These are phyloP conservation scores for Plecotus auritus DNA, from an alignment of 2,113 vertebrate species.

Conservation along the genomic window DNA sequence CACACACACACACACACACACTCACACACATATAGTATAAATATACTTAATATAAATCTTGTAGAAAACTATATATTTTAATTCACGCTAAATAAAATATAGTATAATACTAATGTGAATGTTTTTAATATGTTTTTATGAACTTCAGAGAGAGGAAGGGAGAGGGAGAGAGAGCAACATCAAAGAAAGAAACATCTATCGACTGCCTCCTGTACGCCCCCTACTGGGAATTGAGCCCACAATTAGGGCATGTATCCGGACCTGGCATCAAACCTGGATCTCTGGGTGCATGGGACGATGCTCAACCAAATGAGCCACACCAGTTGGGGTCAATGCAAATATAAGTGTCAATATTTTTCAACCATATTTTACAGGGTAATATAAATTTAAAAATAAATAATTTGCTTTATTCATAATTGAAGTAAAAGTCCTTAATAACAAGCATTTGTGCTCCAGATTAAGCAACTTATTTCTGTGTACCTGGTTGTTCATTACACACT, in stretches of 20 bases:
- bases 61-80: not conserved
- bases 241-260: too few relatives aligned
- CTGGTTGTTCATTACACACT: not conserved
- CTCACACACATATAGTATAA: not conserved
- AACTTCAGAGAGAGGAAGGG: too few relatives aligned
- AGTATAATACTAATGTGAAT: not conserved
- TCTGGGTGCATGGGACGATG: too few relatives aligned
- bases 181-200: too few relatives aligned
- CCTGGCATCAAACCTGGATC: too few relatives aligned
- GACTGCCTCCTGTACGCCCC: too few relatives aligned
- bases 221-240: too few relatives aligned
- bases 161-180: too few relatives aligned
- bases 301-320: too few relatives aligned
- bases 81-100: constrained; percentile 31
- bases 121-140: too few relatives aligned
- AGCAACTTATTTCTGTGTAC: not conserved
- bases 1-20: not conserved
- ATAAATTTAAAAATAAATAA: not conserved
- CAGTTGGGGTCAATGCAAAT: too few relatives aligned
- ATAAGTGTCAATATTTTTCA: not conserved
- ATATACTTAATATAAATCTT: not conserved
- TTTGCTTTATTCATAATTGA: not conserved
- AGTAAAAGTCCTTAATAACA: not conserved
- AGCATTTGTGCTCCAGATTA: not conserved
- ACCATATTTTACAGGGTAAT: not conserved